Evolutionary conservation across 1,140 invertebrate genomes (phyloP).

Genomic region (Ganaspis sp.): DNA sequence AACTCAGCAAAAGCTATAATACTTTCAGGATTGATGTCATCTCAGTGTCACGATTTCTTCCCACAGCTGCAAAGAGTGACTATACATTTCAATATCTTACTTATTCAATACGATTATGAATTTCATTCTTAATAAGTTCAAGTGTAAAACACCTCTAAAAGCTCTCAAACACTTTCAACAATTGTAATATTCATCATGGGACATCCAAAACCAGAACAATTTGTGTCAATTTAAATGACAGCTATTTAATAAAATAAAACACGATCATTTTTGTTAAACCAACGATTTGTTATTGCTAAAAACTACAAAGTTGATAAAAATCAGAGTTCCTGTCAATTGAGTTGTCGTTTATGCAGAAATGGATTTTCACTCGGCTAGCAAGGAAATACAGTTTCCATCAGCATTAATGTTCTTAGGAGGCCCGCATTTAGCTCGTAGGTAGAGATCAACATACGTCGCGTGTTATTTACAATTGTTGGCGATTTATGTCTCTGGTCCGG

Average conservation of each 20-base stretch:
- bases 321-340: background rate
- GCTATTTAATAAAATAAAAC: too few relatives aligned
- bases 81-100: background rate
- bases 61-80: background rate
- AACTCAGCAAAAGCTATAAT: conserved; percentile 56
- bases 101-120: too few relatives aligned
- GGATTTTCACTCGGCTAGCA: background rate
- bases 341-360: background rate
- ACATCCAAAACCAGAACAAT: too few relatives aligned
- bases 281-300: too few relatives aligned
- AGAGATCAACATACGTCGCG: conserved; percentile 69
- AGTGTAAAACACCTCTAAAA: too few relatives aligned
- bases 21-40: conserved; percentile 55
- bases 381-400: conserved; percentile 31
- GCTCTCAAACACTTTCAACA: too few relatives aligned
- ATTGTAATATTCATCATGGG: too few relatives aligned
- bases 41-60: background rate
- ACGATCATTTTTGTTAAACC: too few relatives aligned
- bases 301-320: too few relatives aligned
- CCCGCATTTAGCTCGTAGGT: conserved; percentile 24
- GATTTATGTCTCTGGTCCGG: conserved; percentile 68
- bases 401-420: conserved; percentile 1
- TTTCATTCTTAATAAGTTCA: too few relatives aligned
- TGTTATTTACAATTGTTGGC: conserved; percentile 72
- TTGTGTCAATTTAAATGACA: too few relatives aligned